Evolutionary conservation across 2,797 vertebrate genomes (phyloP).

Genomic region (Peromyscus aztecus): DNA sequence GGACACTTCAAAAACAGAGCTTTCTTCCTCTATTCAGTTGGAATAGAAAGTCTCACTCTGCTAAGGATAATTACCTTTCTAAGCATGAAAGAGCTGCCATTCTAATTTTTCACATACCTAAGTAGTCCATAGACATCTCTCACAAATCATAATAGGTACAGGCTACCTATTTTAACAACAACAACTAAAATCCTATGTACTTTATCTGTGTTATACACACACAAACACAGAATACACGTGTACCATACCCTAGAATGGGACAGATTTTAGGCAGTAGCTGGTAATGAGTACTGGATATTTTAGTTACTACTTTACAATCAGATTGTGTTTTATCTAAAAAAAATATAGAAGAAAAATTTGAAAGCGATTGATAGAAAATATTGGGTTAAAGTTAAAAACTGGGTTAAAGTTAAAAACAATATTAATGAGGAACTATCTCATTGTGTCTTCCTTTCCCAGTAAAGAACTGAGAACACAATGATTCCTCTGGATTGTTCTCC

Average conservation of each 20-base stretch:
- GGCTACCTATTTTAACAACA: slow-evolving; percentile 31
- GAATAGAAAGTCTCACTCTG: slow-evolving; percentile 1
- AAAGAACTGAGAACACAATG: slow-evolving; percentile 53
- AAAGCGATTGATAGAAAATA: slow-evolving; percentile 55
- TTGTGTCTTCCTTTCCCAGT: slow-evolving; percentile 66
- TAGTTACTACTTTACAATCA: slow-evolving; percentile 17
- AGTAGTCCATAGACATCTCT: neutral
- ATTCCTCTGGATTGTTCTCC: slow-evolving; percentile 18
- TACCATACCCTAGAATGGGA: neutral
- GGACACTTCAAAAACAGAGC: slow-evolving; percentile 2
- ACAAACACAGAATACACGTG: neutral
- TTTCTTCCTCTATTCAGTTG: neutral
- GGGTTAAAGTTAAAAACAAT: slow-evolving; percentile 49
- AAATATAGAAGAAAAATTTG: neutral
- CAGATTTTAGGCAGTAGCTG: slow-evolving; percentile 14
- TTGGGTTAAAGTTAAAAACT: slow-evolving; percentile 48
- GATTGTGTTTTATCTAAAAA: slow-evolving; percentile 43
- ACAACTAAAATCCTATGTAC: neutral
- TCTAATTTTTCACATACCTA: slow-evolving; percentile 34
- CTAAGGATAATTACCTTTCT: slow-evolving; percentile 14
- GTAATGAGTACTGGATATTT: neutral
- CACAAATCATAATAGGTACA: neutral
- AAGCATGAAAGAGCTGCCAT: neutral
- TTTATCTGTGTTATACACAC: neutral
- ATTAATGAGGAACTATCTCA: slow-evolving; percentile 35